Conservation (phyloP, 2,888 invertebrate genomes). For the Drosophila subquinaria region DNA sequence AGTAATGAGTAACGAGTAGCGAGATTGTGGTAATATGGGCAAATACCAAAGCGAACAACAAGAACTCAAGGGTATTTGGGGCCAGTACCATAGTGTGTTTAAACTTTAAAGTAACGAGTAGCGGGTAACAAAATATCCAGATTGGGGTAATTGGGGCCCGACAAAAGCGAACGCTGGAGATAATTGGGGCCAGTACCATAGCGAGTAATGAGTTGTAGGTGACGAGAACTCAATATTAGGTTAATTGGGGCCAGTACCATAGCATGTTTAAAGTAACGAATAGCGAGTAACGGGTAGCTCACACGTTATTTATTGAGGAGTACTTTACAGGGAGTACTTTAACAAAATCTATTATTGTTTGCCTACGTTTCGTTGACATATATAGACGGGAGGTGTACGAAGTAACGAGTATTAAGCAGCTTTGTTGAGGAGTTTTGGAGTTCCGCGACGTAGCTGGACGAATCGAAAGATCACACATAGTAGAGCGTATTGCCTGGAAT, state of each 20-base stretch:
- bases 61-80: background rate
- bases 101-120: too few species aligned
- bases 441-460: slow-evolving; percentile 4
- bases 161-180: background rate
- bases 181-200: background rate
- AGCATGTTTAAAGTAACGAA: slow-evolving; percentile 7
- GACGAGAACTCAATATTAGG: background rate
- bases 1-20: slow-evolving; percentile 11
- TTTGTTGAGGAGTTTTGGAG: slow-evolving; percentile 3
- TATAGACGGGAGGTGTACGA: slow-evolving; percentile 4
- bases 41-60: slow-evolving; percentile 12
- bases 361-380: slow-evolving; percentile 24
- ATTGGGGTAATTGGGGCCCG: background rate
- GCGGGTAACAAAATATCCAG: background rate
- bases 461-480: slow-evolving; percentile 75
- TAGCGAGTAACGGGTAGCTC: slow-evolving; percentile 2
- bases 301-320: background rate
- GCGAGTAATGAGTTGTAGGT: background rate
- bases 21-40: background rate
- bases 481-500: slow-evolving; percentile 84
- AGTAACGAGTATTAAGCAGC: slow-evolving; percentile 13
- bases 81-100: background rate
- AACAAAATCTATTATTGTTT: background rate
- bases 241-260: slow-evolving; percentile 14
- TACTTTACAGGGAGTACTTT: background rate